phyloP scores from a whole-genome alignment of 2,888 invertebrate genomes.

The Holacanthella duospinosa region DNA sequence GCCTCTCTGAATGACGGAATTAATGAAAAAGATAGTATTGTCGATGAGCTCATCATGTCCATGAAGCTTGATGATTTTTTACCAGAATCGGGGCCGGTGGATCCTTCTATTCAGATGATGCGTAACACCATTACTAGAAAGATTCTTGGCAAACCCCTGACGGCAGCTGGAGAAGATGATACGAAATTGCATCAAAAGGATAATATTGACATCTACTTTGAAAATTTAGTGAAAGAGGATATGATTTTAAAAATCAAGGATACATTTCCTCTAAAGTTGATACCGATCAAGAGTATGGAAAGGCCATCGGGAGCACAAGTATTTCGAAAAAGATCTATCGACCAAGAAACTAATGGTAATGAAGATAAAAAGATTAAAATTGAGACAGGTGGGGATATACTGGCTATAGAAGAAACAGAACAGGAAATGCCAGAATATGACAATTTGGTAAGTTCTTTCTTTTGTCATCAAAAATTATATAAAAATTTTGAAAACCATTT shows the following conservation, averaged over 20 bases:
- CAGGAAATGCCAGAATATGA: background rate
- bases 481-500: too few relatives aligned
- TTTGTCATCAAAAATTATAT: too few relatives aligned
- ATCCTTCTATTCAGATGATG: constrained; percentile 18
- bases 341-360: constrained; percentile 6
- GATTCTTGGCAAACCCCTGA: constrained; percentile 11
- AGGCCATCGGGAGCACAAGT: constrained; percentile 27
- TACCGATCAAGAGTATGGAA: constrained; percentile 16
- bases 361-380: constrained; percentile 25
- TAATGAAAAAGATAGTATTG: constrained; percentile 23
- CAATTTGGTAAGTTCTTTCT: too few relatives aligned
- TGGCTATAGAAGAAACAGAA: background rate
- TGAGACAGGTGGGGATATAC: too few relatives aligned
- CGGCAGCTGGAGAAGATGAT: background rate
- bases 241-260: constrained; percentile 5
- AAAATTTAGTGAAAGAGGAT: constrained; percentile 11
- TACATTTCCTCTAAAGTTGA: constrained; percentile 24
- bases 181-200: constrained; percentile 7
- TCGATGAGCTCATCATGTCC: constrained; percentile 27
- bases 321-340: constrained; percentile 24
- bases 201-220: constrained; percentile 24
- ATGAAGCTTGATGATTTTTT: constrained; percentile 16
- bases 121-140: constrained; percentile 18
- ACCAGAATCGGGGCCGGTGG: constrained; percentile 25
- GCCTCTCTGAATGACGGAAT: constrained; percentile 7